Percentiles rank a stretch among this genome's conserved stretches.
Evolutionary conservation across 2,797 vertebrate species (phyloP).

Genomic region (Malurus leucopterus): DNA sequence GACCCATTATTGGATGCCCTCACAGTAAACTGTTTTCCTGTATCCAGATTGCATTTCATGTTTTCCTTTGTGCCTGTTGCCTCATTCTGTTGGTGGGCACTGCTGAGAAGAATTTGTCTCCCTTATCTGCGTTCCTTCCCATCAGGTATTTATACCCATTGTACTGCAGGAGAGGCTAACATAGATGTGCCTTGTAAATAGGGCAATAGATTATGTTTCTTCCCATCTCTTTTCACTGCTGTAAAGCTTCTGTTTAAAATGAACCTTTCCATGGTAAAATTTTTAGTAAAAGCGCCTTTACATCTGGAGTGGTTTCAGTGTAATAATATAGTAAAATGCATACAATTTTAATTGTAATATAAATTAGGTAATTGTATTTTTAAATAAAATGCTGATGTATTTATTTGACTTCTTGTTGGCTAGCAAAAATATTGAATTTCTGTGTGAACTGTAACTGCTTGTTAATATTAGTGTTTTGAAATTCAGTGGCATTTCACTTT

Average conservation of each 20-base stretch:
- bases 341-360: not conserved
- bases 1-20: not conserved
- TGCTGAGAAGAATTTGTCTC: not conserved
- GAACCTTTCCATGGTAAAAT: not conserved
- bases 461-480: not conserved
- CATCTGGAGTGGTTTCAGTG: not conserved
- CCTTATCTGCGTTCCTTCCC: not conserved
- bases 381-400: not conserved
- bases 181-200: not conserved
- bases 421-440: not conserved
- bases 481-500: constrained; percentile 29
- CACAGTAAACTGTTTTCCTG: not conserved
- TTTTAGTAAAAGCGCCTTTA: constrained; percentile 3
- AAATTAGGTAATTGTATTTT: not conserved
- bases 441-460: not conserved
- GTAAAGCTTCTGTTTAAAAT: constrained; percentile 18
- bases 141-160: not conserved
- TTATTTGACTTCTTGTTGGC: not conserved
- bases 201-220: not conserved
- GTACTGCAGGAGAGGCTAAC: constrained; percentile 22
- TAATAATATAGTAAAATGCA: not conserved
- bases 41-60: not conserved
- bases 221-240: not conserved
- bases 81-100: not conserved
- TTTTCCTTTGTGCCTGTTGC: not conserved